Evolutionary conservation across 1,140 invertebrate genomes (phyloP).

Genomic region (Diachasma alloeum): DNA sequence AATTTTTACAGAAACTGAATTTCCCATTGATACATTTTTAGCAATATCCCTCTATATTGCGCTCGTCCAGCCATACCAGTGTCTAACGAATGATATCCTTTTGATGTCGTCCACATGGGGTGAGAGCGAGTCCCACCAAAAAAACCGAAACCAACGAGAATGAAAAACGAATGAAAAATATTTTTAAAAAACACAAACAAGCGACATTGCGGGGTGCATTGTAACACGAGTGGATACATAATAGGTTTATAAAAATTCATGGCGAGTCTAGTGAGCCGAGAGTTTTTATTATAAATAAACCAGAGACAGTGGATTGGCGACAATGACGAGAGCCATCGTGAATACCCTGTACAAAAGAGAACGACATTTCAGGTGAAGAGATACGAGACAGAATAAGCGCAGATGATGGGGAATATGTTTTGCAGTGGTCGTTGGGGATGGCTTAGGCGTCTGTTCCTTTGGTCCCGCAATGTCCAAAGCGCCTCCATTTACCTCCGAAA

Average conservation of each 20-base stretch:
- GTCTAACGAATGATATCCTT: constrained; percentile 41
- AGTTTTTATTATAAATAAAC: constrained; percentile 18
- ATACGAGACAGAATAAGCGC: not conserved
- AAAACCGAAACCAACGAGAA: not conserved
- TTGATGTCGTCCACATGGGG: constrained; percentile 48
- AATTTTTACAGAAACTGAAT: not conserved
- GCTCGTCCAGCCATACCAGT: constrained; percentile 2
- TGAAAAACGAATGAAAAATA: not conserved
- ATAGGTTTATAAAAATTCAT: constrained; percentile 59
- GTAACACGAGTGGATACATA: constrained; percentile 52
- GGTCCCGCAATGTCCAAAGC: constrained; percentile 22
- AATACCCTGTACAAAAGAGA: not conserved
- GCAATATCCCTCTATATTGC: not conserved
- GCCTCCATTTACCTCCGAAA: constrained; percentile 35
- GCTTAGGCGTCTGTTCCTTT: not conserved
- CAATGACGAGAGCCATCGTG: constrained; percentile 10
- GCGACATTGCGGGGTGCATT: constrained; percentile 29
- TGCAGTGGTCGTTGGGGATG: not conserved
- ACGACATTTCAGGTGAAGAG: not conserved
- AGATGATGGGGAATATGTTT: not conserved
- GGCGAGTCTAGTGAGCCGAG: constrained; percentile 27
- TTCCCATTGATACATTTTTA: not conserved
- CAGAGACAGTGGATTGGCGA: not conserved
- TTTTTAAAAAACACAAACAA: not conserved
- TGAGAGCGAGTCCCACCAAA: not conserved